Conservation (phyloP, 2,113 vertebrate genomes). For the Aptenodytes patagonicus region DNA sequence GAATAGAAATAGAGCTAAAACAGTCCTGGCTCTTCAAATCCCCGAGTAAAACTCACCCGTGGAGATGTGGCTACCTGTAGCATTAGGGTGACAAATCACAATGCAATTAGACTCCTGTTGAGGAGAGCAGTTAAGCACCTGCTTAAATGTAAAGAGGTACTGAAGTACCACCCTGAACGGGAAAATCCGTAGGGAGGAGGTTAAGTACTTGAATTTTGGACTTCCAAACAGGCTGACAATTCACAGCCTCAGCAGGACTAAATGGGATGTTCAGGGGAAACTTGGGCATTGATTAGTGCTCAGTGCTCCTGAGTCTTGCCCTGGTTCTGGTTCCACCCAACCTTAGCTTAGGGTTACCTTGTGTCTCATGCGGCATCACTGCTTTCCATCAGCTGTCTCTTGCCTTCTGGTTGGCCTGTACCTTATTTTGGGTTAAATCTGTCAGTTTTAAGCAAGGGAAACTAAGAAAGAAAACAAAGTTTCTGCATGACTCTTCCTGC, state of each 20-base stretch:
- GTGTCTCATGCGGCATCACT: too few species aligned
- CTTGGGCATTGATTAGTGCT: neutral
- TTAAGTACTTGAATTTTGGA: neutral
- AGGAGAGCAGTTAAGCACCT: neutral
- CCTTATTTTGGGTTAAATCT: neutral
- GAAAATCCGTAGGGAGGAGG: neutral
- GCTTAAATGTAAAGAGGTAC: neutral
- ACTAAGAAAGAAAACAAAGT: neutral
- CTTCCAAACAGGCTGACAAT: neutral
- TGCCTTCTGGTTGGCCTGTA: neutral
- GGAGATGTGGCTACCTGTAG: neutral
- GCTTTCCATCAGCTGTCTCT: neutral
- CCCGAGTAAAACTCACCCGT: neutral
- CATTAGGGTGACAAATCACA: neutral
- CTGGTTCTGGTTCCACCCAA: neutral
- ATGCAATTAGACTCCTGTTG: neutral
- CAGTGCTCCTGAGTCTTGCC: neutral
- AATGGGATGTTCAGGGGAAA: neutral
- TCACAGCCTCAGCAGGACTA: neutral
- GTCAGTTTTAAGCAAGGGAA: neutral
- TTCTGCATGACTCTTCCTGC: neutral
- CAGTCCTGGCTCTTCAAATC: neutral
- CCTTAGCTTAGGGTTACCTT: neutral
- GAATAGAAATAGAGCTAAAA: neutral
- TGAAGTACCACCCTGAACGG: neutral